A percentile compares a stretch with the other conserved stretches of the same genome.
Evolutionary conservation across 2,888 invertebrate species (phyloP).

Genomic region (Acleris sparsana): DNA sequence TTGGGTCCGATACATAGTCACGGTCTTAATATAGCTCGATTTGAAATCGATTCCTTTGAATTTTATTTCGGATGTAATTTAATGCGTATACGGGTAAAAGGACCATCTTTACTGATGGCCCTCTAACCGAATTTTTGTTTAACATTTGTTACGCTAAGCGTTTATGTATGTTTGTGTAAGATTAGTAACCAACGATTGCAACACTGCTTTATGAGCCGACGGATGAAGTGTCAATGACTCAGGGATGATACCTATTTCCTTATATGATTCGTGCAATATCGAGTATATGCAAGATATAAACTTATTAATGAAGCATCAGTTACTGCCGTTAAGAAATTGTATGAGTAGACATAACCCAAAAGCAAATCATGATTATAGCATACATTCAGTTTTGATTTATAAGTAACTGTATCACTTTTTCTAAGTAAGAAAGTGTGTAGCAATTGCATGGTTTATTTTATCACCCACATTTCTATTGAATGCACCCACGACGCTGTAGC

Average conservation of each 20-base stretch:
- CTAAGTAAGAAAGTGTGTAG: no score
- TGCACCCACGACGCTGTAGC: background rate
- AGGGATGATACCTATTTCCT: conserved; percentile 23
- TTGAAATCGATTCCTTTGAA: conserved; percentile 7
- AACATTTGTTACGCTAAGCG: background rate
- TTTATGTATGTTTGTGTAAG: background rate
- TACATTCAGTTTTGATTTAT: no score
- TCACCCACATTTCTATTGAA: no score
- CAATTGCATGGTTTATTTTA: no score
- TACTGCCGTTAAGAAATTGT: no score
- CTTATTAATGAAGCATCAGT: no score
- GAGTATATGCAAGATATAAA: no score
- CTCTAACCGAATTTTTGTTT: background rate
- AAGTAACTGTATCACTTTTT: no score
- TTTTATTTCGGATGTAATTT: conserved; percentile 9
- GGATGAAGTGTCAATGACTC: conserved; percentile 14
- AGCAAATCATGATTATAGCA: no score
- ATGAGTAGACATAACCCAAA: no score
- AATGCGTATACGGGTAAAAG: conserved; percentile 5
- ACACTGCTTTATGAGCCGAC: conserved; percentile 4
- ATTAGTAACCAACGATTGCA: background rate
- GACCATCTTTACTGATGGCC: conserved; percentile 1
- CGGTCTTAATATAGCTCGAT: background rate
- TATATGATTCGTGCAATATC: conserved; percentile 6
- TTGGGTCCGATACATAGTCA: conserved; percentile 1